Evolutionary conservation across 2,888 invertebrate species (phyloP).

Genomic region (Drosophila phalerata): DNA sequence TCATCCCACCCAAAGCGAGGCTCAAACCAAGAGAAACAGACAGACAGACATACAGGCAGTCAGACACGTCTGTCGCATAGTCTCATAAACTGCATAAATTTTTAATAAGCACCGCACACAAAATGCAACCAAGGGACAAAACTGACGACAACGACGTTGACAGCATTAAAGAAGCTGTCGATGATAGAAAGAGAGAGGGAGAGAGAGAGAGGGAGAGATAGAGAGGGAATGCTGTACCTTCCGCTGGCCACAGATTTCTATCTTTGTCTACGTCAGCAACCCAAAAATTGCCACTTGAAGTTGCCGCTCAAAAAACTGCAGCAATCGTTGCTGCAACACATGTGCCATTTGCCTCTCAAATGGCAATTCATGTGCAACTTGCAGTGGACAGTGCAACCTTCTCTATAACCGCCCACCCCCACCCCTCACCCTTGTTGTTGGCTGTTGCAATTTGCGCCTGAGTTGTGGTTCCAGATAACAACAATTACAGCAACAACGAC

Average conservation of each 20-base stretch:
- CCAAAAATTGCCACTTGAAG: constrained; percentile 46
- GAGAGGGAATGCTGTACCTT: constrained; percentile 1
- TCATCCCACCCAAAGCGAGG: constrained; percentile 10
- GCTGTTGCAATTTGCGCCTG: constrained; percentile 54
- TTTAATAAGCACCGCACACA: constrained; percentile 67
- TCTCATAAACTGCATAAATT: constrained; percentile 72
- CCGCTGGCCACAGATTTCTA: constrained; percentile 7
- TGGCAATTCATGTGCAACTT: constrained; percentile 22
- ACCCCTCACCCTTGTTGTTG: background rate
- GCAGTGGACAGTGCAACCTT: constrained; percentile 8
- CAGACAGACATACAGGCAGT: background rate
- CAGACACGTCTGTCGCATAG: constrained; percentile 6
- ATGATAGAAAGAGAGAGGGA: no score
- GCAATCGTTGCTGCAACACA: constrained; percentile 52
- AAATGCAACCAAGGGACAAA: constrained; percentile 58
- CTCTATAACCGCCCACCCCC: background rate
- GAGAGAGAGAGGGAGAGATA: background rate
- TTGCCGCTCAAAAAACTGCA: constrained; percentile 32
- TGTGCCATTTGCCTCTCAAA: constrained; percentile 47
- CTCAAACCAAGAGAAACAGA: background rate
- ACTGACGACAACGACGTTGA: constrained; percentile 37
- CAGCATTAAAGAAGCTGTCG: constrained; percentile 17
- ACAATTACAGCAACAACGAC: constrained; percentile 37
- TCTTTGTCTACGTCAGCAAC: constrained; percentile 38
- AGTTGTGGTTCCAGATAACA: constrained; percentile 66